Conservation (phyloP, 2,888 invertebrate genomes). For the Strigamia maritima region DNA sequence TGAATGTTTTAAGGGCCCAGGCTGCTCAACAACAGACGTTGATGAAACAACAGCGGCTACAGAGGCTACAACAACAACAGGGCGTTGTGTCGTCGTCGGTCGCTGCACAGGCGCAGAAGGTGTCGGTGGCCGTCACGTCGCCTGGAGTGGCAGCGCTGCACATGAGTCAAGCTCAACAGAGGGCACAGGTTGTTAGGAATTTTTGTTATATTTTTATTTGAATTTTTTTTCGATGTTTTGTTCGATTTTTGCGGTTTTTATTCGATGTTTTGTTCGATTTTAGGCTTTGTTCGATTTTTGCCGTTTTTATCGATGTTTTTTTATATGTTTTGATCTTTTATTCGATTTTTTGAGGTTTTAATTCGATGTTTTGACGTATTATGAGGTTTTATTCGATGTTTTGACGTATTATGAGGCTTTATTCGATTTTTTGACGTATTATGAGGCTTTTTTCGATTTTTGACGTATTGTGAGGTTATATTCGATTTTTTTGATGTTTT, state of each 20-base stretch:
- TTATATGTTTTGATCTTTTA: background rate
- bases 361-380: no score
- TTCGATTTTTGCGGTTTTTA: no score
- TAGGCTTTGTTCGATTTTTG: no score
- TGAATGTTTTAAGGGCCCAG: slow-evolving; percentile 43
- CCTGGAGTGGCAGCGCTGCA: slow-evolving; percentile 23
- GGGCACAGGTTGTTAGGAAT: slow-evolving; percentile 48
- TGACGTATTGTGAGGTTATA: background rate
- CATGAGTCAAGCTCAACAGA: slow-evolving; percentile 47
- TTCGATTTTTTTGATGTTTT: background rate
- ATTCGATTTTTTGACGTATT: no score
- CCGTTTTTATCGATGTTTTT: background rate
- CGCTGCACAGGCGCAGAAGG: slow-evolving; percentile 34
- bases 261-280: no score
- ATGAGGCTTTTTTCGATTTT: background rate
- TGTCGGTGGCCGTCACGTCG: slow-evolving; percentile 13
- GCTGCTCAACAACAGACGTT: slow-evolving; percentile 36
- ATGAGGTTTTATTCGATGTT: no score
- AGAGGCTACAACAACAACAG: slow-evolving; percentile 37
- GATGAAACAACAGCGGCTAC: slow-evolving; percentile 43
- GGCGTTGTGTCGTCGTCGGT: slow-evolving; percentile 1
- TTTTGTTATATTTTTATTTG: no score
- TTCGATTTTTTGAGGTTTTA: no score
- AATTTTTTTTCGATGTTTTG: no score
- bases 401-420: no score